Percentiles rank a stretch among this genome's conserved stretches.
These are phyloP conservation scores for Adineta ricciae DNA, from an alignment of 2,888 invertebrate genomes.

Conservation along the genomic window DNA sequence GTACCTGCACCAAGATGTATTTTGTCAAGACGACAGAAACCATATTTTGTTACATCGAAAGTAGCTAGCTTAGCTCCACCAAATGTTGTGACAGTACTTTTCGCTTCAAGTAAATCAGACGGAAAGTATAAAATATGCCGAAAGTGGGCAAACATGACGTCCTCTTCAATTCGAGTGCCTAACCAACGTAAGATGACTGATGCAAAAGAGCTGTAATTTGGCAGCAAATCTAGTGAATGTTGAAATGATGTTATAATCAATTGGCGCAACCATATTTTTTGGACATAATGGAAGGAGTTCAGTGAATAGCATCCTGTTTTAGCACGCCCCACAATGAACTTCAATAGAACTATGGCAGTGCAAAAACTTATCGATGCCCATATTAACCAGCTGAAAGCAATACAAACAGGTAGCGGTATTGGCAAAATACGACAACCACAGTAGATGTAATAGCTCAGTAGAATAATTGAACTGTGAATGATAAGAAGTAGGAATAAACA, in stretches of 20 bases:
- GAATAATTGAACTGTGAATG: neutral
- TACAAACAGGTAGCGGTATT: neutral
- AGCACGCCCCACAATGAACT: neutral
- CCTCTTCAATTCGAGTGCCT: neutral
- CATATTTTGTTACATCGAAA: neutral
- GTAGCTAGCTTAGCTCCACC: neutral
- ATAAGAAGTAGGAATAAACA: neutral
- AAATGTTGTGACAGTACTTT: neutral
- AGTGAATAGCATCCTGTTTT: neutral
- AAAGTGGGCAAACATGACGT: neutral
- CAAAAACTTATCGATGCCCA: neutral
- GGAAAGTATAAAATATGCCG: neutral
- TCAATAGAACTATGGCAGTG: neutral
- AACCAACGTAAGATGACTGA: neutral
- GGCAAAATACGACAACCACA: neutral
- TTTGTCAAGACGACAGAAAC: neutral
- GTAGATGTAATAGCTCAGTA: neutral
- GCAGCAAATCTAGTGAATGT: neutral
- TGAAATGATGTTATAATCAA: neutral
- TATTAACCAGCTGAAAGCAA: neutral
- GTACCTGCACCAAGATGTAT: neutral
- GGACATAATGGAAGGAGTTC: neutral
- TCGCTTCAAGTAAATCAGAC: neutral
- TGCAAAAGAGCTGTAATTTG: neutral
- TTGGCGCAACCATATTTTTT: neutral